Evolutionary conservation across 2,888 invertebrate species (phyloP).

Genomic region (Nebria brevicollis): DNA sequence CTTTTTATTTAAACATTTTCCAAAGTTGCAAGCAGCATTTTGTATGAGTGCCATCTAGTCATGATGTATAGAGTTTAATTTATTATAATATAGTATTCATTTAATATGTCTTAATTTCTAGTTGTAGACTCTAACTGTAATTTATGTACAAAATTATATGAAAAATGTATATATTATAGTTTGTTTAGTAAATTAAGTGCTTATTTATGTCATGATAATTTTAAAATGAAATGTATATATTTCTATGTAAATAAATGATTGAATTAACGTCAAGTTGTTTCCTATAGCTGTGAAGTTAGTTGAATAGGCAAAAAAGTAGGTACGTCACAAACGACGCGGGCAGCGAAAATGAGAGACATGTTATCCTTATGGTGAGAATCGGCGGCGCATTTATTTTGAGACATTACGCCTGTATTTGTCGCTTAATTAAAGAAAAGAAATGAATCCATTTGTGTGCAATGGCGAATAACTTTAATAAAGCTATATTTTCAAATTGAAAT

Average conservation of each 20-base stretch:
- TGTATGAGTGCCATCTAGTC: slow-evolving; percentile 40
- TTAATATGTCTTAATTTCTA: neutral
- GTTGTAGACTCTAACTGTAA: neutral
- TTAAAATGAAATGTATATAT: slow-evolving; percentile 24
- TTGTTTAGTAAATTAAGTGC: neutral
- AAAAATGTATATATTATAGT: neutral
- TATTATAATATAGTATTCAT: neutral
- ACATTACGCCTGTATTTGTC: too few relatives aligned
- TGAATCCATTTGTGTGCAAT: too few relatives aligned
- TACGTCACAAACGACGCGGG: too few relatives aligned
- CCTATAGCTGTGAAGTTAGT: neutral
- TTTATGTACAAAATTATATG: neutral
- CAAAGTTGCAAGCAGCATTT: slow-evolving; percentile 30
- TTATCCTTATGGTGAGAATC: too few relatives aligned
- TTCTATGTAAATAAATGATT: slow-evolving; percentile 25
- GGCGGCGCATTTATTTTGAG: too few relatives aligned
- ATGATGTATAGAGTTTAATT: slow-evolving; percentile 13
- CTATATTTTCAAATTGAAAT: too few relatives aligned
- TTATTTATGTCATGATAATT: slow-evolving; percentile 8
- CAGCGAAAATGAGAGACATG: too few relatives aligned
- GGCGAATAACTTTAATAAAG: too few relatives aligned
- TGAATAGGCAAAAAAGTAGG: too few relatives aligned
- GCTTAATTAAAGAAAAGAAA: too few relatives aligned
- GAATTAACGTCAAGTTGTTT: neutral
- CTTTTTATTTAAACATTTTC: slow-evolving; percentile 24